Evolutionary conservation across 2,797 vertebrate genomes (phyloP).

Genomic region (Diplodus puntazzo): DNA sequence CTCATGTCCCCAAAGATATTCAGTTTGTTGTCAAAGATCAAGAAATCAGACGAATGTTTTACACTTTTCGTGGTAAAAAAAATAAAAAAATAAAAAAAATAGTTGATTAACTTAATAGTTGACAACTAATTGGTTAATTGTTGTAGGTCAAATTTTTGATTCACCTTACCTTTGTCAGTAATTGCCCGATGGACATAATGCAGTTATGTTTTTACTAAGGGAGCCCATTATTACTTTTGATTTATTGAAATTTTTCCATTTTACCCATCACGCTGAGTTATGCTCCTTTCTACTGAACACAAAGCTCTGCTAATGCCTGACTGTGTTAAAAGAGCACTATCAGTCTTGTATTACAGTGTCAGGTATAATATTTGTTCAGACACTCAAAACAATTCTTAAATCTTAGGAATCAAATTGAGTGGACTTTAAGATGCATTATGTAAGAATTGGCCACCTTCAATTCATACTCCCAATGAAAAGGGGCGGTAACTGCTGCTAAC

Average conservation of each 20-base stretch:
- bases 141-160: background rate
- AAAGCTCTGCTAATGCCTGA: background rate
- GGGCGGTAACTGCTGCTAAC: too few species aligned
- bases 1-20: too few species aligned
- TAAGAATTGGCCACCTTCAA: too few species aligned
- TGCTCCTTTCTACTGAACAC: background rate
- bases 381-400: background rate
- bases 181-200: background rate
- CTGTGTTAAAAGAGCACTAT: background rate
- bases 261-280: background rate
- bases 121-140: too few species aligned
- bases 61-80: too few species aligned
- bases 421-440: too few species aligned
- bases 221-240: background rate
- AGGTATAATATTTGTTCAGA: background rate
- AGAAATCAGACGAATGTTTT: too few species aligned
- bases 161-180: background rate
- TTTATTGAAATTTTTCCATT: background rate
- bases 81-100: too few species aligned
- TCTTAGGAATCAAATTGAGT: background rate
- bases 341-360: background rate
- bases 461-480: too few species aligned
- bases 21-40: too few species aligned
- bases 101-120: too few species aligned
- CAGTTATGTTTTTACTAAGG: background rate